Conservation (phyloP, 1,140 invertebrate species). For the Samia ricini region DNA sequence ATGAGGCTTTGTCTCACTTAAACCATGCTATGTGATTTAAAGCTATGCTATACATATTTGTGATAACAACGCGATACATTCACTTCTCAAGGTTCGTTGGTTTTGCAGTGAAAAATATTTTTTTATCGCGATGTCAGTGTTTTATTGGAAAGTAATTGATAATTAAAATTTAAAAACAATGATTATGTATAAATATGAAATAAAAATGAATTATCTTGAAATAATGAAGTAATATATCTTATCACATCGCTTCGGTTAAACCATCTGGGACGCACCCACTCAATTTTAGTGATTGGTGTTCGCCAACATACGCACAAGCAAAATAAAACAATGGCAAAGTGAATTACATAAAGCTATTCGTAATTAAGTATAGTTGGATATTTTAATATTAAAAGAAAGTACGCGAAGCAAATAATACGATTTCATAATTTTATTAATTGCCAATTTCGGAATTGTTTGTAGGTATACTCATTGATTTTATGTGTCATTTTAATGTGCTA, state of each 20-base stretch:
- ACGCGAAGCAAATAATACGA: background rate
- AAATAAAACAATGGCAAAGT: slow-evolving; percentile 7
- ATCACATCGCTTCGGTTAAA: background rate
- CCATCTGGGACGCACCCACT: background rate
- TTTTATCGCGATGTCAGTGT: no score
- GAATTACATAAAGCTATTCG: slow-evolving; percentile 5
- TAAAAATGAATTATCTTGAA: no score
- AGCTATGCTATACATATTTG: background rate
- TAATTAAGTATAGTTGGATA: background rate
- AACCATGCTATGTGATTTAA: background rate
- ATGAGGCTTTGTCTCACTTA: background rate
- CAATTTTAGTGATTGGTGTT: slow-evolving; percentile 1
- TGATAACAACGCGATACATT: background rate
- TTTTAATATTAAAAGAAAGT: background rate
- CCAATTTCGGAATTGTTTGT: background rate
- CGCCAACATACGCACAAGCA: slow-evolving; percentile 6
- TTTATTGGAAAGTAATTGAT: no score
- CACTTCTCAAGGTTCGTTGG: no score
- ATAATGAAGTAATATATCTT: no score
- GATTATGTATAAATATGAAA: no score
- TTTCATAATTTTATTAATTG: background rate
- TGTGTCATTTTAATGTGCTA: no score
- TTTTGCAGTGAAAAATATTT: no score
- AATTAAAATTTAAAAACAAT: no score
- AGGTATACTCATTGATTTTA: background rate